Conservation (phyloP, 2,888 invertebrate species). For the Lasioglossum morio region DNA sequence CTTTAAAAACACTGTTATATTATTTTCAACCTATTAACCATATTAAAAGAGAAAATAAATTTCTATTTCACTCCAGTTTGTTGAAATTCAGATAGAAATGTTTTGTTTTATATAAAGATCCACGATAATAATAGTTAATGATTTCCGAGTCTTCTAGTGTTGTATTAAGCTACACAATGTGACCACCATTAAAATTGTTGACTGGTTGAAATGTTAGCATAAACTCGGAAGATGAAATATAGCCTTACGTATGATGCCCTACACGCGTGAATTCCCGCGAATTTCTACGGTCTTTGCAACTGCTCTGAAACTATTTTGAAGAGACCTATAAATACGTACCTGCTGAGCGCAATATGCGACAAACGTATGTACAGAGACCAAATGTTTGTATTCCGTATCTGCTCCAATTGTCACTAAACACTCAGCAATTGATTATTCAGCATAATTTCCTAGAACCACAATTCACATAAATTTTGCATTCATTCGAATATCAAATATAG, state of each 20-base stretch:
- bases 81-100: too few species aligned
- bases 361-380: conserved; percentile 49
- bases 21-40: too few species aligned
- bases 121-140: too few species aligned
- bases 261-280: conserved; percentile 60
- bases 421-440: background rate
- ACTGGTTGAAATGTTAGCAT: background rate
- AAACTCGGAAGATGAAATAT: conserved; percentile 44
- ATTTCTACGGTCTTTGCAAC: conserved; percentile 69
- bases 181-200: conserved; percentile 19
- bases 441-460: background rate
- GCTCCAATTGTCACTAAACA: conserved; percentile 14
- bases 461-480: background rate
- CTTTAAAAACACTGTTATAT: too few species aligned
- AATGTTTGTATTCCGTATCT: conserved; percentile 51
- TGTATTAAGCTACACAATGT: background rate
- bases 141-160: background rate
- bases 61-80: too few species aligned
- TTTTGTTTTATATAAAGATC: background rate
- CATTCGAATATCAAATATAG: background rate
- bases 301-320: conserved; percentile 69
- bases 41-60: background rate
- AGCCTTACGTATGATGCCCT: conserved; percentile 40
- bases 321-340: conserved; percentile 70
- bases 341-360: conserved; percentile 59